phyloP scores from a whole-genome alignment of 2,113 vertebrate genomes.

The Labeo catla region DNA sequence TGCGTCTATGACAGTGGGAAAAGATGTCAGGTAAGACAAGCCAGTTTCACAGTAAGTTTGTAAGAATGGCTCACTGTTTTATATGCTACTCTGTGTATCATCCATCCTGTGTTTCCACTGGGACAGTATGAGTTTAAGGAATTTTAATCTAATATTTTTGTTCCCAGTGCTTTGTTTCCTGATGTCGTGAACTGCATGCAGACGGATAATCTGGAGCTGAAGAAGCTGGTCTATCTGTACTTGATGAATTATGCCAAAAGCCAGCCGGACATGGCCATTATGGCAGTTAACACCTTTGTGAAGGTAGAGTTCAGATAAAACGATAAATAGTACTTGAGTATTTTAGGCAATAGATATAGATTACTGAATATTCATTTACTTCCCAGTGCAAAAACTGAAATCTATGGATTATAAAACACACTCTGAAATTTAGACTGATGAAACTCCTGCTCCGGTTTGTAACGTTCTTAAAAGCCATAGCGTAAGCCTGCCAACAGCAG shows the following conservation, averaged over 20 bases:
- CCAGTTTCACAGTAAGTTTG: not conserved
- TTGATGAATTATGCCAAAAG: slow-evolving; percentile 99
- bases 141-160: not conserved
- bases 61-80: not conserved
- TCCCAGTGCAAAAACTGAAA: not conserved
- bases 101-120: not conserved
- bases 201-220: slow-evolving; percentile 97
- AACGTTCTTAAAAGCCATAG: not conserved
- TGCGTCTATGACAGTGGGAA: slow-evolving; percentile 97
- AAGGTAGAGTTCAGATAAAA: slow-evolving; percentile 78
- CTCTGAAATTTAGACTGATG: not conserved
- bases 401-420: not conserved
- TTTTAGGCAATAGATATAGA: not conserved
- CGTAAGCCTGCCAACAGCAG: not conserved
- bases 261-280: slow-evolving; percentile 99
- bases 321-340: not conserved
- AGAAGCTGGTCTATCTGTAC: slow-evolving; percentile 98
- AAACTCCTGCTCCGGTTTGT: not conserved
- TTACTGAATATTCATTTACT: not conserved
- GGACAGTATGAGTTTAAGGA: not conserved
- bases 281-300: slow-evolving; percentile 99
- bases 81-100: not conserved
- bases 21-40: slow-evolving; percentile 89
- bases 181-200: slow-evolving; percentile 99
- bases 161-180: slow-evolving; percentile 89